Percentiles rank a stretch among this genome's conserved stretches.
These are phyloP conservation scores for Halcyon malimbica DNA, from an alignment of 2,113 vertebrate species.

Conservation along the genomic window DNA sequence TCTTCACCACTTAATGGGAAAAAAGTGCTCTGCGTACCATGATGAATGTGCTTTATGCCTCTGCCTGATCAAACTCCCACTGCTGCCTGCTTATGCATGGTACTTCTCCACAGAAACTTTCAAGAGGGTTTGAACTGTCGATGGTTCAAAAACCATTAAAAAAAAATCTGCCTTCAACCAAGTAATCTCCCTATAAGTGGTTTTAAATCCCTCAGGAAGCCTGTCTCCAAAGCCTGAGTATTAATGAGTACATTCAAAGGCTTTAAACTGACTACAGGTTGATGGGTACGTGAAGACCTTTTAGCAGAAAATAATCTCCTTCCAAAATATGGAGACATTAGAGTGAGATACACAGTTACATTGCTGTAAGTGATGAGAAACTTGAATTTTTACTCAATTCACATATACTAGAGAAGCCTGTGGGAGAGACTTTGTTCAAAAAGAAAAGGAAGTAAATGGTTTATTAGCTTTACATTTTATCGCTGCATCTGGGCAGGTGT, in stretches of 20 bases:
- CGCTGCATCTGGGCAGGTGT: neutral
- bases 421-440: neutral
- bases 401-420: neutral
- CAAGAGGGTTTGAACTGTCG: neutral
- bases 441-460: neutral
- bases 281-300: neutral
- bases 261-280: constrained; percentile 10
- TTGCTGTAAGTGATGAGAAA: neutral
- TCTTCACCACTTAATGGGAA: neutral
- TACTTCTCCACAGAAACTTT: neutral
- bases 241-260: constrained; percentile 21
- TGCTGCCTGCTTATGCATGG: neutral
- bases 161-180: neutral
- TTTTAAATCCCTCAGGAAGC: constrained; percentile 14
- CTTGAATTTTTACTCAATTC: neutral
- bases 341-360: neutral
- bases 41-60: neutral
- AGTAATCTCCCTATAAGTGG: neutral
- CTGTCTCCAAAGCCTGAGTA: neutral
- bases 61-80: neutral
- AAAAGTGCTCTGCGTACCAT: neutral
- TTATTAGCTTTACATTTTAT: neutral
- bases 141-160: neutral
- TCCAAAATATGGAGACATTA: neutral
- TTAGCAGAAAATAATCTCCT: neutral